Evolutionary conservation across 2,113 vertebrate genomes (phyloP).

Genomic region (Stomatorhinus ivindoensis): DNA sequence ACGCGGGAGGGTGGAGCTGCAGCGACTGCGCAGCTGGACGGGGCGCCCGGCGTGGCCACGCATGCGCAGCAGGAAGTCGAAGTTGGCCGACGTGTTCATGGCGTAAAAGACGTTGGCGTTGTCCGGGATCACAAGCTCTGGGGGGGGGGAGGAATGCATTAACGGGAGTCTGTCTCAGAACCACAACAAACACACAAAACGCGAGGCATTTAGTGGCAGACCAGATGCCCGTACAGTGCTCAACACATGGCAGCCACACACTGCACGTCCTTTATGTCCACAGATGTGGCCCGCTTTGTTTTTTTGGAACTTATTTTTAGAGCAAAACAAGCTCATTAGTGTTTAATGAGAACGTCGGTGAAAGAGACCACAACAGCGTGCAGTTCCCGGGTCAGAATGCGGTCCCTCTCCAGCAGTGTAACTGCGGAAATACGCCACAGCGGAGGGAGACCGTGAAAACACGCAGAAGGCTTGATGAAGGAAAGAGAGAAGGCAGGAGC

Average conservation of each 20-base stretch:
- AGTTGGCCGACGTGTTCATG: slow-evolving; percentile 88
- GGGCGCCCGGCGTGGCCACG: slow-evolving; percentile 47
- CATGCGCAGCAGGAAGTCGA: slow-evolving; percentile 79
- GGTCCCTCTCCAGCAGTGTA: not conserved
- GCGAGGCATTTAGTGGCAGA: not conserved
- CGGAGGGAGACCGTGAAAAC: not conserved
- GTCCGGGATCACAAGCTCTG: slow-evolving; percentile 82
- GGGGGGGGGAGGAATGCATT: not conserved
- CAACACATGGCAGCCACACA: not conserved
- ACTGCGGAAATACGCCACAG: not conserved
- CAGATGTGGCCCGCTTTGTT: not conserved
- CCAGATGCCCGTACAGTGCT: not conserved
- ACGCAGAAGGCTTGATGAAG: not conserved
- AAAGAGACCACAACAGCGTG: not conserved
- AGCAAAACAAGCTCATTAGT: not conserved
- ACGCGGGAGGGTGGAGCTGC: slow-evolving; percentile 66
- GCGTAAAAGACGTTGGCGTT: slow-evolving; percentile 88
- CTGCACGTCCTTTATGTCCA: not conserved
- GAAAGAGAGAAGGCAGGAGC: not conserved
- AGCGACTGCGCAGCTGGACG: slow-evolving; percentile 63
- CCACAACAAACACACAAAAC: not conserved
- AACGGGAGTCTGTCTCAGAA: not conserved
- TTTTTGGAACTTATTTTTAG: not conserved
- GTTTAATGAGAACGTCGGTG: not conserved
- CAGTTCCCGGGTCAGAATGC: not conserved